Conservation (phyloP, 2,113 vertebrate genomes). For the Nibea albiflora region DNA sequence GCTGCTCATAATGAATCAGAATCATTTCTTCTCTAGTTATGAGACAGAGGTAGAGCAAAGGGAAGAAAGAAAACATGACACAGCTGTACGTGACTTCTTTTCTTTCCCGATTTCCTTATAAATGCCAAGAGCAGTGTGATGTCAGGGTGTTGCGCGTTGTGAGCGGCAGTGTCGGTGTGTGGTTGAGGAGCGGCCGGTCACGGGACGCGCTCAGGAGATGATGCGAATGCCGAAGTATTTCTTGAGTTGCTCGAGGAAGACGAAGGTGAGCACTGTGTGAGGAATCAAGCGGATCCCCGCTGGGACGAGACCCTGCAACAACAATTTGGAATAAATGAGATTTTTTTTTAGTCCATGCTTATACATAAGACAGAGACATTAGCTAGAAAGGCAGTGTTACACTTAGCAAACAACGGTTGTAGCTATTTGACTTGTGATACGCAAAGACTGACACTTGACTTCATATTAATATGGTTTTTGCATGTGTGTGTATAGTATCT, state of each 20-base stretch:
- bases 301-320: slow-evolving; percentile 88
- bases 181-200: neutral
- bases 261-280: slow-evolving; percentile 91
- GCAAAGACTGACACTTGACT: no score
- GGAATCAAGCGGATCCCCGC: slow-evolving; percentile 90
- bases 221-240: slow-evolving; percentile 89
- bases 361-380: neutral
- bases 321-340: neutral
- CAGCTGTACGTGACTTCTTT: neutral
- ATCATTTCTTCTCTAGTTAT: neutral
- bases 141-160: neutral
- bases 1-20: neutral
- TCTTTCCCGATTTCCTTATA: slow-evolving; percentile 24
- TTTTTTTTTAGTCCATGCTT: neutral
- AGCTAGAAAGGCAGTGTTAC: neutral
- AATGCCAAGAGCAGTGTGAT: slow-evolving; percentile 1
- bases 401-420: neutral
- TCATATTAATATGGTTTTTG: neutral
- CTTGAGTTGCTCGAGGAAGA: slow-evolving; percentile 92
- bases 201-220: slow-evolving; percentile 75
- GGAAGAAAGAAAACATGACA: slow-evolving; percentile 24
- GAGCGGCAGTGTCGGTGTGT: neutral
- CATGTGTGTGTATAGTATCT: neutral
- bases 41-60: slow-evolving; percentile 57
- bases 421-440: no score